Evolutionary conservation across 2,888 invertebrate genomes (phyloP), one percentile per base, ranked within the genome.

Genomic region (Lasioglossum pauxillum): DNA sequence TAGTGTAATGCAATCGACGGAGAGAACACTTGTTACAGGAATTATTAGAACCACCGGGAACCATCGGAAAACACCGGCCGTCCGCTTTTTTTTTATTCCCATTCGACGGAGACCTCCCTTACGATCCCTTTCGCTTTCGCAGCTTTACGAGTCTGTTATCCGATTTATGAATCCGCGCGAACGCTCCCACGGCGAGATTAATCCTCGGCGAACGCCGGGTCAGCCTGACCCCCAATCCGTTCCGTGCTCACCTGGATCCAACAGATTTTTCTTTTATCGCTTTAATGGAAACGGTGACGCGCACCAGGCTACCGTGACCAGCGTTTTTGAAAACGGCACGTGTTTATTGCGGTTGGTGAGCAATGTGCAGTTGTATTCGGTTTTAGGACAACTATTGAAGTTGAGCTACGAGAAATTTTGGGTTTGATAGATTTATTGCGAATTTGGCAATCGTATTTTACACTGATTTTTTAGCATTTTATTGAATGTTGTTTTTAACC

Each of bases 111-210:
- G 3, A 19, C 67, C 27, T 8, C 67, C 31, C 31, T 67, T 35
- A 27, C 31, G 31, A 31, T 67, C 67, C 14, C 67, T 67, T 35
- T 67, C 67, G 19, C 67, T 67, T 35, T 67, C 67, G 67, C 27
- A 14, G 67, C 67, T 67, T 35, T 67, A 27, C 67, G 35, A 67
- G 35, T 19, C 67, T 8, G 35, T 35, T 35, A 67, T 35, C 31
- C 31, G 67, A 67, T 67, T 67, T 67, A 35, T 35, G 19, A 67
- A 67, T 67, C 67, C 67, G 35, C 64, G 67, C 67, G 67, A 35
- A 67, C 35, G 23, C 19, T 35, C n/a, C 38, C 5, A 69, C 19
- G 35, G 38, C 27, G 27, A 27, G 60, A 64, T 31, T 64, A 64
- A 64, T 64, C 60, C 60, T 27, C 60, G 14, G 60, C 27, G 60